phyloP scores from a whole-genome alignment of 2,888 invertebrate genomes.

The Drosophila tanythrix region DNA sequence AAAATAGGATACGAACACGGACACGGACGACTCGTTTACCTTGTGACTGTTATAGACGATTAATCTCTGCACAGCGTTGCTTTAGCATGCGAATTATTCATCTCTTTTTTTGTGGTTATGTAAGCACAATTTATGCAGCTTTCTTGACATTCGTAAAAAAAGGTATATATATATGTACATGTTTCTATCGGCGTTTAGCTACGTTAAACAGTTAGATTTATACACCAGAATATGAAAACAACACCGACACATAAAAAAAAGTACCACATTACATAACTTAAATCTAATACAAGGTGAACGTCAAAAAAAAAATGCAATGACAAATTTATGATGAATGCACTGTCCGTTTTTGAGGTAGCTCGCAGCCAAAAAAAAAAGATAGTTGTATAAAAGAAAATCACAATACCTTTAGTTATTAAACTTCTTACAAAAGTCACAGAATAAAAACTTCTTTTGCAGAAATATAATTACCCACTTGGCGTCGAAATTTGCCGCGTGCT shows the following conservation, averaged over 20 bases:
- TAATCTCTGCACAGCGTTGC: slow-evolving; percentile 10
- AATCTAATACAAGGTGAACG: slow-evolving; percentile 70
- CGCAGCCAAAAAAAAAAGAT: slow-evolving; percentile 20
- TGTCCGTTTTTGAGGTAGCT: slow-evolving; percentile 30
- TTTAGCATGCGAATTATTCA: slow-evolving; percentile 18
- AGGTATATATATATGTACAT: slow-evolving; percentile 6
- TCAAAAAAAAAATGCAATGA: slow-evolving; percentile 77
- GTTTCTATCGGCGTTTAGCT: slow-evolving; percentile 10
- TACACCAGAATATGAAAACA: slow-evolving; percentile 43
- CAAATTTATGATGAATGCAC: slow-evolving; percentile 49
- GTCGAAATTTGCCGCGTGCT: slow-evolving; percentile 83
- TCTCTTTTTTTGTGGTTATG: slow-evolving; percentile 57
- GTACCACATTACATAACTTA: slow-evolving; percentile 77
- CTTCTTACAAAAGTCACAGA: slow-evolving; percentile 84
- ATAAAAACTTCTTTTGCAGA: slow-evolving; percentile 84
- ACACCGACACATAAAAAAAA: slow-evolving; percentile 66
- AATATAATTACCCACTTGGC: slow-evolving; percentile 79
- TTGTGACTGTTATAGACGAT: slow-evolving; percentile 44
- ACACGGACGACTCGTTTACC: slow-evolving; percentile 42
- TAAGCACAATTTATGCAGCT: slow-evolving; percentile 50
- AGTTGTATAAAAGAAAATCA: slow-evolving; percentile 59
- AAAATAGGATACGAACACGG: slow-evolving; percentile 33
- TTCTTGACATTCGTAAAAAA: slow-evolving; percentile 7
- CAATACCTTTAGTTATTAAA: slow-evolving; percentile 82
- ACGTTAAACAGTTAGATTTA: slow-evolving; percentile 21